Base-by-base conservation (phyloP, 2,888 invertebrate genomes). In the Coleophora deauratella region DNA sequence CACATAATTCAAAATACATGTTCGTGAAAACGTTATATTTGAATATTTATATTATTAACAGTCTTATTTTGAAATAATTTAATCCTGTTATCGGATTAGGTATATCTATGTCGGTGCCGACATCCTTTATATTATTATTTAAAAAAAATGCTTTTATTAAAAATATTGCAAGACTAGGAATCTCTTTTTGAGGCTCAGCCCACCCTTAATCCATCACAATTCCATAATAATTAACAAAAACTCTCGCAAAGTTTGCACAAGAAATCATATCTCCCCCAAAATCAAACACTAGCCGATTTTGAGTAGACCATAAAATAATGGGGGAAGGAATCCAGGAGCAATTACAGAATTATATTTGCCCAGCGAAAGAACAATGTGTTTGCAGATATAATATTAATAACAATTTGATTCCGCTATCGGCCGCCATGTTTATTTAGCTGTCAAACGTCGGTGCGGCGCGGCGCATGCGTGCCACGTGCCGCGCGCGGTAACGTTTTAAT, bases 331-430 rank as follows among this genome's bases (percentile, higher is more conserved):
- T 58, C 10, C 9, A 31, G 57, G 63, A 61, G 56, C 75, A 81
- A 80, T 80, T 81, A 79, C 76, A 62, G 70, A 72, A 81, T 78
- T 75, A 75, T 80, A 72, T 80, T 81, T 81, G 68, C 70, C 57
- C 72, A 72, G 56, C 55, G 49, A 66, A 68, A 71, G 66, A 74
- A 70, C 69, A 69, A 66, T 74, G 64, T 72, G 64, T 76, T 78
- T 76, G 66, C 72, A 71, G 64, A 72, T 76, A 63, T 61, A 71
- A 67, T 77, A 79, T 72, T 78, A 79, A 79, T 78, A 79, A 75
- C 72, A 66, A 78, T 78, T 75, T 71, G 74, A 78, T 78, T 73
- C 58, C 61, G 66, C 65, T 75, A 80, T 79, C 78, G 64, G 62
- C 50, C 41, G 70, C 76, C 77, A 76, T 81, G 78, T 80, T 81